Evolutionary conservation across 2,888 invertebrate genomes (phyloP).

Genomic region (Pherbina coryleti): DNA sequence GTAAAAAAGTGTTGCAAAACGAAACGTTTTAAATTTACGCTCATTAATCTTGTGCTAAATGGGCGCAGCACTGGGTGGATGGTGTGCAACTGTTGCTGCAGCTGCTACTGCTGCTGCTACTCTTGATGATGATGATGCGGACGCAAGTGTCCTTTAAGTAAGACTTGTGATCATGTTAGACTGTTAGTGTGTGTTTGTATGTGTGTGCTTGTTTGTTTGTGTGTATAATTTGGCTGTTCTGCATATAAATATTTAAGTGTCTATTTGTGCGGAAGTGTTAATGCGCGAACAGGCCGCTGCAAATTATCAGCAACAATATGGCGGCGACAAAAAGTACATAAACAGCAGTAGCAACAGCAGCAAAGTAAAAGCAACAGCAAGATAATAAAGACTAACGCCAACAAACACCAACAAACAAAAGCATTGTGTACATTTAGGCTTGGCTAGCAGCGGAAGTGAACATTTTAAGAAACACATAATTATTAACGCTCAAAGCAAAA

Average conservation of each 20-base stretch:
- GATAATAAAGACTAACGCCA: too few relatives aligned
- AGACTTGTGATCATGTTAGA: not conserved
- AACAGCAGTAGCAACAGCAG: not conserved
- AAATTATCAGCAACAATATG: slow-evolving; percentile 24
- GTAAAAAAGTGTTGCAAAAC: slow-evolving; percentile 41
- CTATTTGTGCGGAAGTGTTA: slow-evolving; percentile 33
- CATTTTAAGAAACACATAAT: not conserved
- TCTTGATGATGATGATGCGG: slow-evolving; percentile 9
- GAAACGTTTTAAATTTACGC: slow-evolving; percentile 41
- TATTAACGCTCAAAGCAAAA: not conserved
- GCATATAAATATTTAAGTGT: slow-evolving; percentile 20
- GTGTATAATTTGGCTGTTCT: not conserved
- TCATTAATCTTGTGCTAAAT: slow-evolving; percentile 43
- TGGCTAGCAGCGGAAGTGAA: not conserved
- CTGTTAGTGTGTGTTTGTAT: not conserved
- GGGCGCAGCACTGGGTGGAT: not conserved
- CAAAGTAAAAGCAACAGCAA: too few relatives aligned
- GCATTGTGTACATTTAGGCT: not conserved
- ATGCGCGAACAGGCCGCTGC: slow-evolving; percentile 33
- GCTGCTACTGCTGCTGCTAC: not conserved
- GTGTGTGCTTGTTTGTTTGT: not conserved
- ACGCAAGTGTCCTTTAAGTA: slow-evolving; percentile 13
- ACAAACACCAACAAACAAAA: not conserved
- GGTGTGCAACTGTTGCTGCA: not conserved
- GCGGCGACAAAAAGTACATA: not conserved